A percentile compares a stretch with the other conserved stretches of the same genome.
These are phyloP conservation scores for Bembecia ichneumoniformis DNA, from an alignment of 2,888 invertebrate genomes.

Conservation along the genomic window DNA sequence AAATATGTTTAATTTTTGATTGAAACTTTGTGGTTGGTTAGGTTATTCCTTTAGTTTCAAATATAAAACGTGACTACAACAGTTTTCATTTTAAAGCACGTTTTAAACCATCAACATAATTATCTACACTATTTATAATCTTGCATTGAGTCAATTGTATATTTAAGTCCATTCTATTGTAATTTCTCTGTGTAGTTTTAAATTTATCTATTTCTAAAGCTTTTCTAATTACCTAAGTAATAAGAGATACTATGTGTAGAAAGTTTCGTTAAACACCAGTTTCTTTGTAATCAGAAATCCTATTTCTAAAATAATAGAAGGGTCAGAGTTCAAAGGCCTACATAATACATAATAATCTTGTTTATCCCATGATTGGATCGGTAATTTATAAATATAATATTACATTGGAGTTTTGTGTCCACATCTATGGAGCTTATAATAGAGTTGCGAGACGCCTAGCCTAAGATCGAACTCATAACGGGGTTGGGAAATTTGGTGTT, in stretches of 20 bases:
- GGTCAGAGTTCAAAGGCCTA: constrained; percentile 7
- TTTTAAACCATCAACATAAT: background rate
- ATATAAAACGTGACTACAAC: constrained; percentile 17
- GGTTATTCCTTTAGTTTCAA: constrained; percentile 7
- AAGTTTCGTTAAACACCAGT: no score
- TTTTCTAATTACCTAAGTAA: no score
- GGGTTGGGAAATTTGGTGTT: constrained; percentile 19
- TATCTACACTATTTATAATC: no score
- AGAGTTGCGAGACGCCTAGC: constrained; percentile 20
- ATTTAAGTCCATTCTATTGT: background rate
- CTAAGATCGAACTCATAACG: constrained; percentile 25
- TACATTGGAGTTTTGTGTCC: constrained; percentile 12
- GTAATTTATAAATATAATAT: constrained; percentile 1
- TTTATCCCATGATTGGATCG: background rate
- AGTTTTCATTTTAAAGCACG: constrained; percentile 16
- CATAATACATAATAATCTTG: background rate
- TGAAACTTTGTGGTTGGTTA: background rate
- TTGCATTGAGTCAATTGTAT: constrained; percentile 4
- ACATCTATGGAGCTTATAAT: constrained; percentile 17
- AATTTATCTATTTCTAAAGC: no score
- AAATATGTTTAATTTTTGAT: no score
- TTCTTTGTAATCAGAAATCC: no score
- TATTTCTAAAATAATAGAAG: constrained; percentile 2
- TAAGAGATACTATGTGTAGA: no score
- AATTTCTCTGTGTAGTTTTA: no score